Base-by-base conservation (phyloP, 1,140 invertebrate genomes). In the Meteorus sp. region DNA sequence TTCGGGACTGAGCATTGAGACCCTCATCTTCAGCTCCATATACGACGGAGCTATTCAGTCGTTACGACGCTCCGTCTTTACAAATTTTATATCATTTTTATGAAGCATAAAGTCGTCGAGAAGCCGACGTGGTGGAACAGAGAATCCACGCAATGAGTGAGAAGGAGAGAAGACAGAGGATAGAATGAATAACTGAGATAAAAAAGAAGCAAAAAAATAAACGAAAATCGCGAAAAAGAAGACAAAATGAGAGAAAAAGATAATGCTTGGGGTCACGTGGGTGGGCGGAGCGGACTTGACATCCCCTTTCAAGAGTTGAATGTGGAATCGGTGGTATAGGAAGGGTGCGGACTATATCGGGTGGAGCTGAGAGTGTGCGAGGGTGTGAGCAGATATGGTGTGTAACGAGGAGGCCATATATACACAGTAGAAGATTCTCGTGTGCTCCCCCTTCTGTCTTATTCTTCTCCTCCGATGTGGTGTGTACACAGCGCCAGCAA, bases 31-130 rank as follows among this genome's bases (percentile, higher is more conserved):
- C 63, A 44, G 57, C 66, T 69, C 71, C 70, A 70, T 64, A 72
- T 68, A 64, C 50, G 58, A 48, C 63, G 62, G 68, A 75, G 74
- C 67, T 71, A 70, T 72, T 72, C 59, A 63, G 67, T 77, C 72
- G 72, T 77, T 75, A 75, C 71, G 65, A 55, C 56, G 73, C 69
- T 70, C 66, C 75, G 71, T 79, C 76, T 78, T 76, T 78, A 79
- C 77, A 79, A 79, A 79, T 79, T 79, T 78, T 79, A 78, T 78
- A 77, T 76, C 69, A 76, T 75, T 79, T 79, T 79, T 79, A 79
- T 76, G 76, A 77, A 69, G 67, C 77, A 78, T 79, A 79, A 78
- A 78, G 73, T 79, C 71, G 70, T 71, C 74, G 70, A 73, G 72
- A 73, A 76, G 72, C 65, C 71, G 70, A 63, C 67, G 25, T 37